A percentile compares a stretch with the other conserved stretches of the same genome.
Evolutionary conservation across 2,113 vertebrate genomes (phyloP).

Genomic region (Ascaphus truei): DNA sequence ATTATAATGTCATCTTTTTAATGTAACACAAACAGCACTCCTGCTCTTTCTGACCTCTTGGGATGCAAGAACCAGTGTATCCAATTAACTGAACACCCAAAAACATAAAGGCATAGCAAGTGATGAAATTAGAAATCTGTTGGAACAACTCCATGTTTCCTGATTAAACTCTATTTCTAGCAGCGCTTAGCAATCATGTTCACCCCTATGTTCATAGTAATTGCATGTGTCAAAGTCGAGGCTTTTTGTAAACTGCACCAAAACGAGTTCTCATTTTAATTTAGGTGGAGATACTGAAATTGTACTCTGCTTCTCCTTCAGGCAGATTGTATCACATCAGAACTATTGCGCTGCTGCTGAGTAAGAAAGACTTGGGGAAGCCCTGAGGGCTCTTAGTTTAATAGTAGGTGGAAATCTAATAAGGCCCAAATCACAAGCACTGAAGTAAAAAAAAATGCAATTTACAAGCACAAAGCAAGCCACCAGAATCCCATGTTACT

Average conservation of each 20-base stretch:
- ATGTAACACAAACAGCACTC: constrained; percentile 62
- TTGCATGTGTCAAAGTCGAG: constrained; percentile 78
- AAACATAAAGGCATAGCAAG: constrained; percentile 71
- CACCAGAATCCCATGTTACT: constrained; percentile 53
- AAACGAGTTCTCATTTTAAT: constrained; percentile 71
- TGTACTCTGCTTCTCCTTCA: constrained; percentile 53
- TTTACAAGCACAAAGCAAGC: constrained; percentile 87
- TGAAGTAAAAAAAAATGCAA: constrained; percentile 87
- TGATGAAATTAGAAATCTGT: constrained; percentile 72
- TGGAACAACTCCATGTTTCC: constrained; percentile 66
- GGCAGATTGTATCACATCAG: constrained; percentile 71
- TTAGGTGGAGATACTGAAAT: constrained; percentile 64
- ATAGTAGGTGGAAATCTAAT: constrained; percentile 66
- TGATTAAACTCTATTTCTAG: constrained; percentile 73
- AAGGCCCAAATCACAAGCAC: constrained; percentile 56
- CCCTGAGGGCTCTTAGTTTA: constrained; percentile 61
- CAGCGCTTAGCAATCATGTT: constrained; percentile 71
- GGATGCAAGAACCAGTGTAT: constrained; percentile 62
- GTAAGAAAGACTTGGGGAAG: constrained; percentile 56
- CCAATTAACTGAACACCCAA: constrained; percentile 72
- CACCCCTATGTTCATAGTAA: constrained; percentile 68
- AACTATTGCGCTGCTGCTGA: constrained; percentile 73
- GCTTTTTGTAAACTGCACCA: constrained; percentile 67
- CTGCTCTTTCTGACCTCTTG: constrained; percentile 64
- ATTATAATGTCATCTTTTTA: constrained; percentile 74